Evolutionary conservation across 2,888 invertebrate species (phyloP), one percentile per base, ranked within the genome.

Genomic region (Nemotelus pantherinus): DNA sequence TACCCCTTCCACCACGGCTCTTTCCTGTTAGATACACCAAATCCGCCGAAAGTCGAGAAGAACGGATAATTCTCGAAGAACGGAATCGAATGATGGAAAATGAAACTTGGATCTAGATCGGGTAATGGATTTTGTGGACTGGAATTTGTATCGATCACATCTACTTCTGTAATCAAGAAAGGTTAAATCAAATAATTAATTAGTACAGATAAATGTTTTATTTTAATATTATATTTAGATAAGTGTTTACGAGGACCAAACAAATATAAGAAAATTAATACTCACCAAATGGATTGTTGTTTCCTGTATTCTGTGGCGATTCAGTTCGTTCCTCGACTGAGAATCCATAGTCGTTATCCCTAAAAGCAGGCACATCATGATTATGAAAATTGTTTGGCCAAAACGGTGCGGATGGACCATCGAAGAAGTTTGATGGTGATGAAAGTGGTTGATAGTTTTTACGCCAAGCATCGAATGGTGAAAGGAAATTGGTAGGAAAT

Each of bases 1-100:
- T 80, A 87, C 87, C 87, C 87, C 80, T 84, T 86, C 83, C 83
- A 83, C 87, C 87, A 87, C 83, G 86, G 87, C 39, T 84, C 84
- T 63, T 84, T 83, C 72, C 83, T 83, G 44, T 82, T 82, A 10
- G 82, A 82, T 63, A 86, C 82, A 41, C 84, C 86, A 50, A 87
- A 85, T 43, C 84, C 84, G 9, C 85, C 85, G 77, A 87, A 87
- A 4, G 85, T 83, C 48, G 86, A 85, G 72, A 86, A 85, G 82
- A 86, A 85, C 76, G 86, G 85, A 82, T 80, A 77, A 77, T 84
- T 84, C 70, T 85, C 85, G 80, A 85, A 85, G 81, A 85, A 84
- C 63, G 86, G 87, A 81, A 86, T 85, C 2, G 85, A 82, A 71
- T 86, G 85, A 75, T 85, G 85, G 80, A 86, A 84, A 80, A 84